phyloP scores from a whole-genome alignment of 2,797 vertebrate genomes.

The Eulemur albifrons region DNA sequence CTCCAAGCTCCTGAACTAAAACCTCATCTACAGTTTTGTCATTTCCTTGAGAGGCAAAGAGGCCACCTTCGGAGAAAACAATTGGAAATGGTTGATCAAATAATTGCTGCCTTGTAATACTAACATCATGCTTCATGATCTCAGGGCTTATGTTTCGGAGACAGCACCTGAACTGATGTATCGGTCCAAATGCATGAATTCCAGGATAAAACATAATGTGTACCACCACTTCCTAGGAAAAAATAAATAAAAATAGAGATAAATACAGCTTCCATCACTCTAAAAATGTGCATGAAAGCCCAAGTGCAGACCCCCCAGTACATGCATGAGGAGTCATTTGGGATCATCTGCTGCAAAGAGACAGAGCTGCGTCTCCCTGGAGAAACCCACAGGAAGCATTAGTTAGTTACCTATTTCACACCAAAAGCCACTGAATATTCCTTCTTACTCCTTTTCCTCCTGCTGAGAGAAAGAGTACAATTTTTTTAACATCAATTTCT shows the following conservation, averaged over 20 bases:
- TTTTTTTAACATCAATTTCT: neutral
- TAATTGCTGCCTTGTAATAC: slow-evolving; percentile 45
- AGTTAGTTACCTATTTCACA: neutral
- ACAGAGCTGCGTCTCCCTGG: neutral
- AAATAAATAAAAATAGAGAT: slow-evolving; percentile 32
- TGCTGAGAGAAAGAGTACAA: neutral
- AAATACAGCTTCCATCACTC: neutral
- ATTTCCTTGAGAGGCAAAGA: slow-evolving; percentile 45
- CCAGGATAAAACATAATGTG: neutral
- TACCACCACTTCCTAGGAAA: neutral
- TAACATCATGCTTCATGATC: neutral
- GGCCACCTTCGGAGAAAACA: slow-evolving; percentile 55
- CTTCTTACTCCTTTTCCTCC: neutral
- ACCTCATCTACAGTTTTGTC: slow-evolving; percentile 48
- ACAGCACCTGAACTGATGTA: neutral
- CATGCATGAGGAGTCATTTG: rapidly evolving
- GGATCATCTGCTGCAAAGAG: neutral
- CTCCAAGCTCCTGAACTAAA: slow-evolving; percentile 34
- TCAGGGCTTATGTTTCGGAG: neutral
- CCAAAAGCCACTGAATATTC: neutral
- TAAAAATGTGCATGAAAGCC: neutral
- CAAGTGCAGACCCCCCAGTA: neutral
- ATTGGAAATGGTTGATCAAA: neutral
- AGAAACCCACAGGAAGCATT: neutral
- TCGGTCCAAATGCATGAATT: slow-evolving; percentile 24